These are phyloP conservation scores for Epicauta chinensis DNA, from an alignment of 1,140 invertebrate species.

Conservation along the genomic window DNA sequence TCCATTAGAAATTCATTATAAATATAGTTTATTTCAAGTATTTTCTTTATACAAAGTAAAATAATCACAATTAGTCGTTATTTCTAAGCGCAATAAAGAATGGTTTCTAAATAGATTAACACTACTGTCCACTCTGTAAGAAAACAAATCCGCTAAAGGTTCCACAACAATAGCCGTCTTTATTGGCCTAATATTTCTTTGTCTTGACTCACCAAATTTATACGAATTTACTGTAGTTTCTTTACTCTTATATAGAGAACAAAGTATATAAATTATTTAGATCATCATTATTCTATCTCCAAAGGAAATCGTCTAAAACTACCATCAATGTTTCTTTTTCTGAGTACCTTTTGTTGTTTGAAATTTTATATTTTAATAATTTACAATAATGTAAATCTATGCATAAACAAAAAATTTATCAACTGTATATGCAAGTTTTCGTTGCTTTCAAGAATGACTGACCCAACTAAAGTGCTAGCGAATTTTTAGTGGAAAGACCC, in stretches of 20 bases:
- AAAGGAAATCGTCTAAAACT: slow-evolving; percentile 11
- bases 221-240: slow-evolving; percentile 15
- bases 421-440: no score
- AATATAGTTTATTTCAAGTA: no score
- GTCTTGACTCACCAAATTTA: slow-evolving; percentile 13
- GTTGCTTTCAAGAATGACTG: slow-evolving; percentile 12
- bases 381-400: no score
- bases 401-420: no score
- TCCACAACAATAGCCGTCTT: slow-evolving; percentile 13
- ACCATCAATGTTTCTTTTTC: no score
- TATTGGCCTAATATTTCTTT: slow-evolving; percentile 16
- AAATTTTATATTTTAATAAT: no score
- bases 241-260: slow-evolving; percentile 4
- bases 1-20: no score
- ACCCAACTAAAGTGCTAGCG: slow-evolving; percentile 10
- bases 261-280: slow-evolving; percentile 4
- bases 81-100: neutral
- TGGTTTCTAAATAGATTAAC: slow-evolving; percentile 16
- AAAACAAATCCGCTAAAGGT: slow-evolving; percentile 11
- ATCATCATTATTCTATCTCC: neutral
- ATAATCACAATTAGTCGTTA: no score
- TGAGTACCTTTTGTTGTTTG: no score
- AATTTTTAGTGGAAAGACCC: slow-evolving; percentile 7
- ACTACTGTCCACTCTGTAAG: slow-evolving; percentile 12
- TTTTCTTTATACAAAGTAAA: no score